Evolutionary conservation across 2,888 invertebrate species (phyloP).

Genomic region (Brenthis hecate): DNA sequence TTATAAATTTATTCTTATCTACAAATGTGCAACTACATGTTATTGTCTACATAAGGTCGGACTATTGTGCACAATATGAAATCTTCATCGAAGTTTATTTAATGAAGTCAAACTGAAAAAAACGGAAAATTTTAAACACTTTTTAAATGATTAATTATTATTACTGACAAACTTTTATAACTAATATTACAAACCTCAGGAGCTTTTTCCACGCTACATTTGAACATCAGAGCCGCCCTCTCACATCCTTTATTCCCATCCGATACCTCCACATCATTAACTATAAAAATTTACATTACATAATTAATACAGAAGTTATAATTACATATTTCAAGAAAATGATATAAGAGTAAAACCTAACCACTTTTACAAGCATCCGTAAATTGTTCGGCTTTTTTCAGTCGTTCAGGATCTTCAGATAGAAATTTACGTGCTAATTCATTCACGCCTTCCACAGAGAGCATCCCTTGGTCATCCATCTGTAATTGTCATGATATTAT

Average conservation of each 20-base stretch:
- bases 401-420: constrained; percentile 53
- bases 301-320: neutral
- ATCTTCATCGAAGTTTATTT: neutral
- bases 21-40: too few relatives aligned
- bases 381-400: constrained; percentile 59
- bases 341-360: constrained; percentile 40
- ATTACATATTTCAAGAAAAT: too few relatives aligned
- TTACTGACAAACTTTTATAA: neutral
- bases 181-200: constrained; percentile 44
- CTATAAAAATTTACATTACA: constrained; percentile 41
- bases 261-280: constrained; percentile 50
- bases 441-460: constrained; percentile 61
- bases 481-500: constrained; percentile 43
- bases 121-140: neutral
- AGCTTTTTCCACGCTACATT: constrained; percentile 54
- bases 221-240: constrained; percentile 58
- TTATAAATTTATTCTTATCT: too few relatives aligned
- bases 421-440: constrained; percentile 56
- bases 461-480: constrained; percentile 67
- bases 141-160: neutral
- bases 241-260: constrained; percentile 62
- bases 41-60: neutral
- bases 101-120: constrained; percentile 23
- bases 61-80: neutral
- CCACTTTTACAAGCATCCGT: constrained; percentile 65